Evolutionary conservation across 2,888 invertebrate genomes (phyloP).

Genomic region (Notocelia uddmanniana): DNA sequence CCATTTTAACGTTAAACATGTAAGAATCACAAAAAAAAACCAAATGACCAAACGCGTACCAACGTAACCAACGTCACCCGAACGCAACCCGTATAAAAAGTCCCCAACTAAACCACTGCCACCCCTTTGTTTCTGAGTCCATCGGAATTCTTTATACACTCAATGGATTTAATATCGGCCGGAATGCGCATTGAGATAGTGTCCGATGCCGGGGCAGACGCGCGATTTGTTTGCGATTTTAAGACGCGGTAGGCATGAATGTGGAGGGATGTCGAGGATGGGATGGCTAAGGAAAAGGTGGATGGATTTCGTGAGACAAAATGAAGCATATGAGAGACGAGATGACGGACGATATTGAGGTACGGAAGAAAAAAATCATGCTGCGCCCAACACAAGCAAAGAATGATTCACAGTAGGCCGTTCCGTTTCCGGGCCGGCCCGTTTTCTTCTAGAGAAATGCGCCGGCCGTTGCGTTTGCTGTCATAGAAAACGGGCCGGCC

Average conservation of each 20-base stretch:
- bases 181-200: constrained; percentile 75
- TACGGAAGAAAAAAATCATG: too few species aligned
- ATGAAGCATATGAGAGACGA: too few species aligned
- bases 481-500: too few species aligned
- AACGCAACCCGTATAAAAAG: background rate
- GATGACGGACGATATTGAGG: too few species aligned
- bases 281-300: too few species aligned
- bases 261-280: too few species aligned
- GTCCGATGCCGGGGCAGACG: constrained; percentile 54
- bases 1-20: background rate
- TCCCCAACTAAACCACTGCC: constrained; percentile 40
- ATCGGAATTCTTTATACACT: constrained; percentile 81
- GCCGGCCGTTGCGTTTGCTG: too few species aligned
- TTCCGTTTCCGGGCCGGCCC: too few species aligned
- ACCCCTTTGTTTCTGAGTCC: constrained; percentile 63
- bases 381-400: too few species aligned
- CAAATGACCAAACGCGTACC: background rate
- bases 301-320: too few species aligned
- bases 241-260: background rate
- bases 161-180: constrained; percentile 84
- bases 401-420: too few species aligned
- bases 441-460: too few species aligned
- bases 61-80: background rate
- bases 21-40: constrained; percentile 3
- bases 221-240: constrained; percentile 45